A percentile compares a stretch with the other conserved stretches of the same genome.
phyloP scores from a whole-genome alignment of 2,113 vertebrate species.

The Scopus umbretta region DNA sequence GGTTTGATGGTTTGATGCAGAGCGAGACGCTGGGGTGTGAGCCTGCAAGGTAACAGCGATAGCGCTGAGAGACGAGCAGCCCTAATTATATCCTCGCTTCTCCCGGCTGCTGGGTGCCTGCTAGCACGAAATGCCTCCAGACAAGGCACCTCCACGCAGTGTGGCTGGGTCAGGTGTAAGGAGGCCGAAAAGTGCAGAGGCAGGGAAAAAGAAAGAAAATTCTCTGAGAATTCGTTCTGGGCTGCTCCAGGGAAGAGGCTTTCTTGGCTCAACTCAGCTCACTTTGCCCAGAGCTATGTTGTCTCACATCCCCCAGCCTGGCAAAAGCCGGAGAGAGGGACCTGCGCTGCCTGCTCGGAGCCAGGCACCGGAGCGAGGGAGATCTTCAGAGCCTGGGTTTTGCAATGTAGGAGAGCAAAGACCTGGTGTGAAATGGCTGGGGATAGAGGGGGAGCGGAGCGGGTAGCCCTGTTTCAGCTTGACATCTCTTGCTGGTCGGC shows the following conservation, averaged over 20 bases:
- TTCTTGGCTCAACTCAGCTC: background rate
- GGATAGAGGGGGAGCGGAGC: background rate
- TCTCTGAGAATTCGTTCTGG: background rate
- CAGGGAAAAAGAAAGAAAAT: background rate
- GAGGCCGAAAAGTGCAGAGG: background rate
- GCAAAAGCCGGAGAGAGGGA: background rate
- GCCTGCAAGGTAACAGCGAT: conserved; percentile 9
- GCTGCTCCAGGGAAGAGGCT: background rate
- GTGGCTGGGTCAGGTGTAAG: background rate
- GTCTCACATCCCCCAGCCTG: background rate
- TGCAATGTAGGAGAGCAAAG: background rate
- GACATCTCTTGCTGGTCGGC: background rate
- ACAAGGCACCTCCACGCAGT: background rate
- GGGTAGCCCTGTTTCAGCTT: background rate
- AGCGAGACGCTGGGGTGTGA: conserved; percentile 38
- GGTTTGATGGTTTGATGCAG: background rate
- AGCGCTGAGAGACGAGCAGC: background rate
- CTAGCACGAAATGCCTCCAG: background rate
- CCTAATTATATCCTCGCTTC: background rate
- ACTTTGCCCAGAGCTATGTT: background rate
- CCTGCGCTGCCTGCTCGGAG: background rate
- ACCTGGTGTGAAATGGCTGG: background rate
- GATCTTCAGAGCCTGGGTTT: background rate
- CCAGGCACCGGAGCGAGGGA: background rate
- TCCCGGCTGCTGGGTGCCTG: background rate